Base-by-base conservation (phyloP, 2,797 vertebrate species). In the Clarias laeviceps region DNA sequence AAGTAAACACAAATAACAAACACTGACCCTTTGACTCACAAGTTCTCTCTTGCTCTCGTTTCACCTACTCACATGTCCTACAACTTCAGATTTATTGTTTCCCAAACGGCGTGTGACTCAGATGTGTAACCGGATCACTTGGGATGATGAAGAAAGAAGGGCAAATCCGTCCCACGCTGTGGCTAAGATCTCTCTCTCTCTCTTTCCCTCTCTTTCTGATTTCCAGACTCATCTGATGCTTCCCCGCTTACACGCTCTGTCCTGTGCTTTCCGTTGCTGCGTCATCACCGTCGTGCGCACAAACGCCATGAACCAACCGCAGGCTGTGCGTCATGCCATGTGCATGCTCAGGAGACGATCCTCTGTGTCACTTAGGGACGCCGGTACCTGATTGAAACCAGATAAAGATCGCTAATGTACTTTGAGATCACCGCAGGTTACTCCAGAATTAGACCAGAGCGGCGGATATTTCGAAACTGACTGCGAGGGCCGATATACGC, bases 241-340 rank as follows among this genome's bases (percentile, higher is more conserved):
- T 91, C 93, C 82, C 87, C 89, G 87, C 88, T 91, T 64, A 24
- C 85, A 69, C 40, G 0, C 82, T 87, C 64, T 82, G 76, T 68
- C 57, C 87, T 68, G 86, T 77, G 77, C 85, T 86, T 92, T 90
- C 89, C 89, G 83, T 50, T 83, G 87, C 89, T 68, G 4, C 62
- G 86, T 88, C 87, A 50, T 80, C 83, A 50, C 27, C 34, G 40
- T 76, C 79, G n/a, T 83, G 76, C 74, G 57, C 62, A 54, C 45
- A 50, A 50, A 50, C 5, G 62, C 45, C 54, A 65, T 78, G 54
- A 68, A 79, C 84, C 85, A 14, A 79, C 84, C 85, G 5, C 68
- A 66, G 62, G 54, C 54, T 56, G 45, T 74, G 72, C 62, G 22
- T 82, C 77, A 81, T 81, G 84, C 76, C 77, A 80, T 68, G 29